A percentile compares a stretch with the other conserved stretches of the same genome.
phyloP scores from a whole-genome alignment of 1,140 invertebrate species.

The Cydia fagiglandana region DNA sequence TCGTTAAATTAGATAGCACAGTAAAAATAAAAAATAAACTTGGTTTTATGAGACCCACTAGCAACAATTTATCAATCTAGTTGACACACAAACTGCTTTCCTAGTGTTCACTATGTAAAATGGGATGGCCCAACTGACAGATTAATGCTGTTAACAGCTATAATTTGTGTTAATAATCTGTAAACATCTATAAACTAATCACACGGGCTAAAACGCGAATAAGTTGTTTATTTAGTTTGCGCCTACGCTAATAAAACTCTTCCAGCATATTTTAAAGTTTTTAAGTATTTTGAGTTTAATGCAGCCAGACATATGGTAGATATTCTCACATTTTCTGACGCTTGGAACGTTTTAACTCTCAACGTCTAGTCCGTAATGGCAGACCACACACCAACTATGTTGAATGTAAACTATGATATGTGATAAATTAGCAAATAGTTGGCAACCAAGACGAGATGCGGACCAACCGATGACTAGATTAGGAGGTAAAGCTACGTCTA shows the following conservation, averaged over 20 bases:
- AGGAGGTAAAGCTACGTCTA: neutral
- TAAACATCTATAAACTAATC: neutral
- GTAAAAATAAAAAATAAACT: too few relatives aligned
- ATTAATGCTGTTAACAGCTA: neutral
- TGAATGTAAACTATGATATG: neutral
- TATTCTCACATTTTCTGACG: neutral
- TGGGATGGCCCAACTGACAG: neutral
- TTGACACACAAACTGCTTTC: neutral
- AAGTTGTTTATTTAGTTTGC: neutral
- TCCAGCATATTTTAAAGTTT: neutral
- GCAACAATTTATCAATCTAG: conserved; percentile 1
- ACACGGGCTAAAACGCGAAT: neutral
- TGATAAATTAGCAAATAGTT: neutral
- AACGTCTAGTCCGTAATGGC: neutral
- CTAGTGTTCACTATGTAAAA: neutral
- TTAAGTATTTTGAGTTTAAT: neutral
- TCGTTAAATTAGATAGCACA: too few relatives aligned
- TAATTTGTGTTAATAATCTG: neutral
- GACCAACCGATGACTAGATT: neutral
- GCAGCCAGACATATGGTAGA: neutral
- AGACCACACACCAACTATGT: neutral
- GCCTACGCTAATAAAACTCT: neutral
- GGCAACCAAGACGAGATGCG: neutral
- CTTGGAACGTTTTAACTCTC: neutral
- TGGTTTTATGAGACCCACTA: neutral